Conservation (phyloP, 2,888 invertebrate species). For the Tetanocera ferruginea region DNA sequence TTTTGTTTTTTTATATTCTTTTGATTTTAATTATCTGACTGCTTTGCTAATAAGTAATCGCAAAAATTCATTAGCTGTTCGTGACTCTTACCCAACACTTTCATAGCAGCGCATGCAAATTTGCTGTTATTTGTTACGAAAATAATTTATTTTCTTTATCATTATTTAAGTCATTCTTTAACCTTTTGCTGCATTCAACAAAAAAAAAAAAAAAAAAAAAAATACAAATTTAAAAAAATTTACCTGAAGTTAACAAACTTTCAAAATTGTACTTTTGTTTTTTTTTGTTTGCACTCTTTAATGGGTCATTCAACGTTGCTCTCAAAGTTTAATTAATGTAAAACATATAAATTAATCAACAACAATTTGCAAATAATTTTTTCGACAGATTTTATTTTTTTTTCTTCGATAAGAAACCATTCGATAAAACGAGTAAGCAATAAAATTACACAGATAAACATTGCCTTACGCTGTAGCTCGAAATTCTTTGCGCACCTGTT, state of each 20-base stretch:
- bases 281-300: background rate
- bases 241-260: constrained; percentile 14
- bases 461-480: too few relatives aligned
- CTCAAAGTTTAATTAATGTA: background rate
- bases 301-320: constrained; percentile 25
- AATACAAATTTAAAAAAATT: background rate
- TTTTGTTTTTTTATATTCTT: constrained; percentile 19
- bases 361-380: background rate
- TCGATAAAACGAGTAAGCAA: too few relatives aligned
- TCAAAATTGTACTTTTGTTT: background rate
- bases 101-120: too few relatives aligned
- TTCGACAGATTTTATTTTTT: background rate
- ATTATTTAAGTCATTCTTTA: too few relatives aligned
- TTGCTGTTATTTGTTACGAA: too few relatives aligned
- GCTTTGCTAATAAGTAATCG: background rate
- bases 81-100: too few relatives aligned
- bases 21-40: background rate
- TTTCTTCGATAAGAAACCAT: background rate
- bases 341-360: background rate
- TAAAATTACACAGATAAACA: background rate
- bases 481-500: background rate
- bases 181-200: too few relatives aligned
- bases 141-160: too few relatives aligned
- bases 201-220: background rate
- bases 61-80: background rate